Evolutionary conservation across 2,888 invertebrate genomes (phyloP).

Genomic region (Zygothrica quintamaculata): DNA sequence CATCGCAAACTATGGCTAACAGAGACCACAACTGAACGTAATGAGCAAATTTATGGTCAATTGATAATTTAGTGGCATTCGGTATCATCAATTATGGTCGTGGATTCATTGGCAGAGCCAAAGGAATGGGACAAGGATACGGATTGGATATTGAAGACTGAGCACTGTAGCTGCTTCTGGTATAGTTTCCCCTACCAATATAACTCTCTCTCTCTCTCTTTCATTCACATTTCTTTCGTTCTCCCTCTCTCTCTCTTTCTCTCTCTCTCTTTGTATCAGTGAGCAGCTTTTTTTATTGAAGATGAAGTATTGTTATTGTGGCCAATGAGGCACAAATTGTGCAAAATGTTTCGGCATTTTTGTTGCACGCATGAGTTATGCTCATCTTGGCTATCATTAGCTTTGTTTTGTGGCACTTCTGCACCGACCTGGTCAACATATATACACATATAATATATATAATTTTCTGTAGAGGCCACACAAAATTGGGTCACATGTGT

Average conservation of each 20-base stretch:
- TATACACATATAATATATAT: constrained; percentile 64
- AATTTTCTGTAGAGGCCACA: constrained; percentile 64
- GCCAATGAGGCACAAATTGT: constrained; percentile 83
- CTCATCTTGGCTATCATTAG: constrained; percentile 77
- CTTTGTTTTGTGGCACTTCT: constrained; percentile 15
- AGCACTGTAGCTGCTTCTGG: constrained; percentile 29
- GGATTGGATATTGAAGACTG: too few relatives aligned
- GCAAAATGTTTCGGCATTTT: constrained; percentile 78
- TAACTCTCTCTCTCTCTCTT: constrained; percentile 10
- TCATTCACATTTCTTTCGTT: constrained; percentile 12
- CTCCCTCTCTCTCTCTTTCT: constrained; percentile 4
- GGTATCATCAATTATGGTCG: constrained; percentile 83
- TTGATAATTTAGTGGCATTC: constrained; percentile 85
- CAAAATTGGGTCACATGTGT: constrained; percentile 61
- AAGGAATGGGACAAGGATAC: constrained; percentile 22
- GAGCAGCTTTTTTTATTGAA: constrained; percentile 58
- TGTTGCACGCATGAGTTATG: constrained; percentile 75
- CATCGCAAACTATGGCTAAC: constrained; percentile 36
- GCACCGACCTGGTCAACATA: constrained; percentile 45
- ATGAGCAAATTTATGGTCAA: constrained; percentile 85
- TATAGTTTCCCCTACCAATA: constrained; percentile 14
- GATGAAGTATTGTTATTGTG: constrained; percentile 83
- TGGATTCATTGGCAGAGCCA: constrained; percentile 17
- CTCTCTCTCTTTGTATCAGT: constrained; percentile 26
- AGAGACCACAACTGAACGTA: constrained; percentile 70